phyloP scores from a whole-genome alignment of 30 jellyfish, hydroid and myxozoan species.

The Hydractinia echinata region DNA sequence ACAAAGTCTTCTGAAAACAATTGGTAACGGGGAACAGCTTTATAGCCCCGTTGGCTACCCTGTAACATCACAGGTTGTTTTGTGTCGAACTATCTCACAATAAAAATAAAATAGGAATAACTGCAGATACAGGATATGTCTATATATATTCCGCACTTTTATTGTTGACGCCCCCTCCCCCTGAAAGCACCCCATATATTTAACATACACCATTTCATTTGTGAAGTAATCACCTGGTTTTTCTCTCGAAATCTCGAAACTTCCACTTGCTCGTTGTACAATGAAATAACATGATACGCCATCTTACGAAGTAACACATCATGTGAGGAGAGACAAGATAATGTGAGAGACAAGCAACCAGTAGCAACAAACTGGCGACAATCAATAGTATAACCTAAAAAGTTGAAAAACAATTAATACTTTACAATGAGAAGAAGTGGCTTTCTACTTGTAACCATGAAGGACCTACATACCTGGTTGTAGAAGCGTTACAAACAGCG shows the following conservation, averaged over 20 bases:
- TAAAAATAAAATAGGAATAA: too few species aligned
- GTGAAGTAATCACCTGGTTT: slow-evolving; percentile 63
- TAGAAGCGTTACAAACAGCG: slow-evolving; percentile 48
- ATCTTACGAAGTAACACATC: slow-evolving; percentile 46
- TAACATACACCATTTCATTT: neutral
- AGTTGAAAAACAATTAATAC: neutral
- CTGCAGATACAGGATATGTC: too few species aligned
- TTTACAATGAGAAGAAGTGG: neutral
- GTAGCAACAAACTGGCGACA: slow-evolving; percentile 61
- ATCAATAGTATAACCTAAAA: slow-evolving; percentile 56
- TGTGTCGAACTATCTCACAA: too few species aligned
- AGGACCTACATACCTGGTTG: slow-evolving; percentile 42
- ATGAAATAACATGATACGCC: slow-evolving; percentile 53
- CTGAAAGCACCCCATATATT: neutral
- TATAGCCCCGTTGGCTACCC: too few species aligned
- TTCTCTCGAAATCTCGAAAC: slow-evolving; percentile 63
- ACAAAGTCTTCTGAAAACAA: too few species aligned
- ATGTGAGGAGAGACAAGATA: slow-evolving; percentile 61
- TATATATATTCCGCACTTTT: neutral
- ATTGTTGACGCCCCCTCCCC: neutral
- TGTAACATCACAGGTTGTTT: too few species aligned
- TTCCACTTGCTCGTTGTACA: slow-evolving; percentile 58
- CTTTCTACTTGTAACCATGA: neutral
- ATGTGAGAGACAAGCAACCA: slow-evolving; percentile 70
- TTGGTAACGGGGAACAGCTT: too few species aligned